These are phyloP conservation scores for Prenolepis imparis DNA, from an alignment of 2,888 invertebrate species.

Conservation along the genomic window DNA sequence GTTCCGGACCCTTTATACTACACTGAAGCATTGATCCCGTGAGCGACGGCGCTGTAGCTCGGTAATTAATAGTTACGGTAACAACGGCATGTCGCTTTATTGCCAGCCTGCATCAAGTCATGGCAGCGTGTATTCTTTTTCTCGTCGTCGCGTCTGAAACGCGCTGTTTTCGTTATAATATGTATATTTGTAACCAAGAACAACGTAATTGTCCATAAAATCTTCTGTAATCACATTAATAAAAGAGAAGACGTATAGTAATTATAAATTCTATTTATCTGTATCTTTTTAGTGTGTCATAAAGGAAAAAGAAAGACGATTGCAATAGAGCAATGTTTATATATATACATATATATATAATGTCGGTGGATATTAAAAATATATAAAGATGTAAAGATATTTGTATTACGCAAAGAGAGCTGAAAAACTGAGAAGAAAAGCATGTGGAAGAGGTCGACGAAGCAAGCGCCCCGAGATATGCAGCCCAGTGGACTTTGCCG, in stretches of 20 bases:
- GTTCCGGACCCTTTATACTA: conserved; percentile 34
- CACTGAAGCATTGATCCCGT: conserved; percentile 56
- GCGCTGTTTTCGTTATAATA: background rate
- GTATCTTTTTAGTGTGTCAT: background rate
- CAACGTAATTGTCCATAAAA: conserved; percentile 13
- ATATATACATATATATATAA: background rate
- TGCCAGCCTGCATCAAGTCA: conserved; percentile 39
- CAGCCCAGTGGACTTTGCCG: conserved; percentile 80
- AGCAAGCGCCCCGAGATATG: conserved; percentile 80
- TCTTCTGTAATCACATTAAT: background rate
- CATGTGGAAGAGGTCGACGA: conserved; percentile 62
- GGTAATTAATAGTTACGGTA: conserved; percentile 77
- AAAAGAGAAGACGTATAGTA: background rate
- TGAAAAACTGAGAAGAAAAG: conserved; percentile 19
- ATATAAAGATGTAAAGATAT: background rate
- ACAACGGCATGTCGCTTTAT: conserved; percentile 61
- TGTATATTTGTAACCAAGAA: conserved; percentile 25
- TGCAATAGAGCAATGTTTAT: background rate
- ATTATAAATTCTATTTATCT: background rate
- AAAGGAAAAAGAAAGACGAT: background rate
- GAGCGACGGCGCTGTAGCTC: conserved; percentile 69
- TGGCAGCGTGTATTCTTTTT: conserved; percentile 48
- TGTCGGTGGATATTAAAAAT: background rate
- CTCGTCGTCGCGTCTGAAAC: conserved; percentile 22
- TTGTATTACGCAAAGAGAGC: conserved; percentile 22